Conservation (phyloP, 2,113 vertebrate species). For the Chionis minor region DNA sequence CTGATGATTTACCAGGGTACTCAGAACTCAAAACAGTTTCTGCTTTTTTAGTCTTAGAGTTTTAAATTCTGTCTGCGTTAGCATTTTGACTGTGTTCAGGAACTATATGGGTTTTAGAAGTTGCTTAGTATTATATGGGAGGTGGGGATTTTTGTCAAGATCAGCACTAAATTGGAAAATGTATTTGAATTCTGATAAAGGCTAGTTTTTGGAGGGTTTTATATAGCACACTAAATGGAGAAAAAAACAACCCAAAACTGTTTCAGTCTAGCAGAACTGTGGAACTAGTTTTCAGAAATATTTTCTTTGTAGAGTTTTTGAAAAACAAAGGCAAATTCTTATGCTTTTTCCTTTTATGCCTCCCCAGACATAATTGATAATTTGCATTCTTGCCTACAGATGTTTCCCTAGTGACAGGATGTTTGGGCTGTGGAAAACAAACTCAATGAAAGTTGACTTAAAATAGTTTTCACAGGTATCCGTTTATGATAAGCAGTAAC, state of each 20-base stretch:
- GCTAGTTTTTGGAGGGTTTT: background rate
- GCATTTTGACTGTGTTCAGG: background rate
- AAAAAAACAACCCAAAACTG: background rate
- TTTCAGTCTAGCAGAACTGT: background rate
- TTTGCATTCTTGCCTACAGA: conserved; percentile 29
- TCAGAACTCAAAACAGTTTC: background rate
- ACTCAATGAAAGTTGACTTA: background rate
- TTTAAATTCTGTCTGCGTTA: background rate
- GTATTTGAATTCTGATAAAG: background rate
- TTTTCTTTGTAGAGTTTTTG: background rate
- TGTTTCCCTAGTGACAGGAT: conserved; percentile 51
- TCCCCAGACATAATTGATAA: background rate
- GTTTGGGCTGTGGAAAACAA: background rate
- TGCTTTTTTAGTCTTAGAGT: background rate
- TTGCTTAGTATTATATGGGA: background rate
- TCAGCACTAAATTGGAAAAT: background rate
- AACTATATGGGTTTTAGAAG: background rate
- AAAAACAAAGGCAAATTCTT: background rate
- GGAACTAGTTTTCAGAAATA: background rate
- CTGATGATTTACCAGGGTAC: background rate
- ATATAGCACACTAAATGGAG: background rate
- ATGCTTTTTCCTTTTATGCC: background rate
- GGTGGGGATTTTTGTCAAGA: background rate
- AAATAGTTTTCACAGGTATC: background rate
- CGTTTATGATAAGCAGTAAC: background rate